Conservation (phyloP, 92 coral and sea anemone genomes). For the Porites lobata region DNA sequence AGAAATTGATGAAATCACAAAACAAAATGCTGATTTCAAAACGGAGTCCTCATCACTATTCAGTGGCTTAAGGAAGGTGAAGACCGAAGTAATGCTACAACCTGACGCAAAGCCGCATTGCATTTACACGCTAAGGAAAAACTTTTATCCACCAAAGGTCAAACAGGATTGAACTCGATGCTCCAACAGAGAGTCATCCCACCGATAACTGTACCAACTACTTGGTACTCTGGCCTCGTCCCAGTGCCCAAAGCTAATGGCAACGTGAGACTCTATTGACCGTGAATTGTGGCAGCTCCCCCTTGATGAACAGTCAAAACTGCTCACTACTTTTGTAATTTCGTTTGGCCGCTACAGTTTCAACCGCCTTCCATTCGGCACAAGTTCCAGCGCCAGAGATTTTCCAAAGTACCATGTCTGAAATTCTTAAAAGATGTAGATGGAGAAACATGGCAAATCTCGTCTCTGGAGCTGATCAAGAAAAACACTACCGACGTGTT, state of each 20-base stretch:
- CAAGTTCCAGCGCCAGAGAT: slow-evolving; percentile 42
- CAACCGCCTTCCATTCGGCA: slow-evolving; percentile 49
- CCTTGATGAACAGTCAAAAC: neutral
- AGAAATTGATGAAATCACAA: neutral
- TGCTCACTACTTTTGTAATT: slow-evolving; percentile 21
- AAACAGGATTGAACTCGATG: slow-evolving; percentile 60
- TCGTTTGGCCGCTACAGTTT: slow-evolving; percentile 48
- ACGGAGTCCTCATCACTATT: slow-evolving; percentile 56
- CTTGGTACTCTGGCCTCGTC: slow-evolving; percentile 72
- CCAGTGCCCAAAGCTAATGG: slow-evolving; percentile 70
- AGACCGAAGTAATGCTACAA: slow-evolving; percentile 42
- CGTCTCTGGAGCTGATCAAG: slow-evolving; percentile 56
- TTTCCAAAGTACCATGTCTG: slow-evolving; percentile 60
- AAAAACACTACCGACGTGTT: slow-evolving; percentile 60
- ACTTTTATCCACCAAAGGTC: slow-evolving; percentile 63
- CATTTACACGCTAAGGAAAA: slow-evolving; percentile 40
- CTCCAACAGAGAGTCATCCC: slow-evolving; percentile 66
- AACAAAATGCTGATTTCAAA: slow-evolving; percentile 26
- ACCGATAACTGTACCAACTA: slow-evolving; percentile 65
- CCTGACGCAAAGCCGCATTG: slow-evolving; percentile 54
- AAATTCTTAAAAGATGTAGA: slow-evolving; percentile 46
- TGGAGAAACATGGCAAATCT: slow-evolving; percentile 58
- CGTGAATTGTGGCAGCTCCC: slow-evolving; percentile 61
- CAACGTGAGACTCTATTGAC: slow-evolving; percentile 53
- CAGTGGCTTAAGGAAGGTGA: slow-evolving; percentile 38